phyloP scores from a whole-genome alignment of 2,888 invertebrate species.

The Xanthia togata region DNA sequence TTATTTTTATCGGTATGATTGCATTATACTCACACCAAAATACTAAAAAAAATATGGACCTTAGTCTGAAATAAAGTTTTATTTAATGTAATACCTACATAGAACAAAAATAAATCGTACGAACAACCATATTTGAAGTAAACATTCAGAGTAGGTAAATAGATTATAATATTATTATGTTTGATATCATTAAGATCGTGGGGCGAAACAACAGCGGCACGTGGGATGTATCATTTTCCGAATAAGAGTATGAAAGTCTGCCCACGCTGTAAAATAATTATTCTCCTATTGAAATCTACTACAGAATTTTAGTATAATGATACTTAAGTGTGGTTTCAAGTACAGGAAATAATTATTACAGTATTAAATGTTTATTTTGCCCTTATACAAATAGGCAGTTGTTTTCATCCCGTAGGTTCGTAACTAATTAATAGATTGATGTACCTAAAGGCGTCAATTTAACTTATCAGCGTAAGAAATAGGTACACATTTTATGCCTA shows the following conservation, averaged over 20 bases:
- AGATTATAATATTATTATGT: neutral
- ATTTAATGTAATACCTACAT: no score
- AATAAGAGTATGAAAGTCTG: neutral
- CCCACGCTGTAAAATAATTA: slow-evolving; percentile 14
- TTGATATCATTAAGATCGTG: slow-evolving; percentile 1
- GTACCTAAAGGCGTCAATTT: no score
- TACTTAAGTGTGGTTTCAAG: slow-evolving; percentile 7
- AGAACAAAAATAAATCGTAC: neutral
- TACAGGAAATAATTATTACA: slow-evolving; percentile 8
- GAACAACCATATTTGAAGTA: neutral
- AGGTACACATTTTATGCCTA: no score
- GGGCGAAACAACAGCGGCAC: neutral
- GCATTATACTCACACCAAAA: no score
- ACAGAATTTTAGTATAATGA: neutral
- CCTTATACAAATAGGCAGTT: neutral
- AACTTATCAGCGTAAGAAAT: no score
- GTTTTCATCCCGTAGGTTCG: neutral
- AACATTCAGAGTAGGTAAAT: neutral
- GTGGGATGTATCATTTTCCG: neutral
- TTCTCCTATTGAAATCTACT: neutral
- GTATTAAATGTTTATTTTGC: neutral
- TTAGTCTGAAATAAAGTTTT: no score
- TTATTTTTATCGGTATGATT: no score
- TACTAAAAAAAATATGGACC: no score
- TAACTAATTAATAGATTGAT: neutral